Percentiles rank a stretch among this genome's conserved stretches.
Conservation (phyloP, 2,113 vertebrate genomes). For the Larimichthys crocea region DNA sequence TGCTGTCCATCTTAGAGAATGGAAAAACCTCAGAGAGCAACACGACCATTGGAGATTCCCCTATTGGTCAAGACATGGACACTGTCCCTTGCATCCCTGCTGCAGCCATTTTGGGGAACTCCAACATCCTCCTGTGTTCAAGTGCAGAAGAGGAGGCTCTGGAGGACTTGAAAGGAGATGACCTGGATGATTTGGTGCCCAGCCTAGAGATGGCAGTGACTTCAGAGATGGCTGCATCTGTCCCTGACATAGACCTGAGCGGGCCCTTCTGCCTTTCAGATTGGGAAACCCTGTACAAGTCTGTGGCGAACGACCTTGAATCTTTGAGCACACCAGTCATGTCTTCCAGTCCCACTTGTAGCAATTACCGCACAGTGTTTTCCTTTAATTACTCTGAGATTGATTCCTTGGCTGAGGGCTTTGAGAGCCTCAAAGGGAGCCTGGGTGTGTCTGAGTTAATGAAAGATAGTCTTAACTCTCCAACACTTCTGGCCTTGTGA, state of each 20-base stretch:
- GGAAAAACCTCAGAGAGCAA: constrained; percentile 59
- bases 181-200: constrained; percentile 87
- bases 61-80: constrained; percentile 70
- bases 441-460: constrained; percentile 89
- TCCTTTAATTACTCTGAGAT: constrained; percentile 92
- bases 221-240: constrained; percentile 87
- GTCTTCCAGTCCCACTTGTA: constrained; percentile 92
- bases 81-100: constrained; percentile 50
- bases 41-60: constrained; percentile 39
- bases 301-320: constrained; percentile 89
- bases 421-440: constrained; percentile 87
- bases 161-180: constrained; percentile 79
- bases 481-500: constrained; percentile 88
- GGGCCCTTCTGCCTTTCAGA: constrained; percentile 91
- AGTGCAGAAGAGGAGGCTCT: constrained; percentile 86
- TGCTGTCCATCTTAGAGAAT: constrained; percentile 79
- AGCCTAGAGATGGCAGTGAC: constrained; percentile 81
- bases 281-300: constrained; percentile 94
- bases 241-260: constrained; percentile 94
- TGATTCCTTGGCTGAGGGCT: constrained; percentile 88
- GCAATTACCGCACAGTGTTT: constrained; percentile 90
- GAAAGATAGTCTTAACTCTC: constrained; percentile 93
- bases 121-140: constrained; percentile 83
- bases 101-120: constrained; percentile 84
- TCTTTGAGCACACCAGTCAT: constrained; percentile 90